These are phyloP conservation scores for Melanotaenia trifasciata DNA, from an alignment of 2,797 vertebrate species.

Conservation along the genomic window DNA sequence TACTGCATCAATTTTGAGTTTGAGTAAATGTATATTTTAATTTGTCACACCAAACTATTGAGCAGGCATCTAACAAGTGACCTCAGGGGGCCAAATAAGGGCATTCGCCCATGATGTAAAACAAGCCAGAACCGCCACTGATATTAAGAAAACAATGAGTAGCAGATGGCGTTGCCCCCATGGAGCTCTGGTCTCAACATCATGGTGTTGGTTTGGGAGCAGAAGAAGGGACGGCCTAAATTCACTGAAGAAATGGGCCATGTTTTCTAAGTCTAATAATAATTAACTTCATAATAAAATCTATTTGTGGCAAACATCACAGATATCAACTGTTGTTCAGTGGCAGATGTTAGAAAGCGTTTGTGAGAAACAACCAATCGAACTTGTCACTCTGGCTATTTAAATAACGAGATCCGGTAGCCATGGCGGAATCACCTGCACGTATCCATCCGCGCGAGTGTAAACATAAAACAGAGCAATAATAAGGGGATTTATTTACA, in stretches of 20 bases:
- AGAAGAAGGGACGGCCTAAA: background rate
- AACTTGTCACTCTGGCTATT: constrained; percentile 81
- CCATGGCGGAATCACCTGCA: constrained; percentile 90
- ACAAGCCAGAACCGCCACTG: background rate
- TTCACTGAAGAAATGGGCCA: constrained; percentile 3
- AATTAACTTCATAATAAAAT: background rate
- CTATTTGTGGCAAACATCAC: background rate
- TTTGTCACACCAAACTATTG: background rate
- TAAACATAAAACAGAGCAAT: constrained; percentile 84
- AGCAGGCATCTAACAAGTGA: background rate
- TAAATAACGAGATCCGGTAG: constrained; percentile 91
- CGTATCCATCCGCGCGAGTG: constrained; percentile 90
- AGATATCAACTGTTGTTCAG: background rate
- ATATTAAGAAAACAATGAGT: constrained; percentile 8
- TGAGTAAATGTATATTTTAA: background rate
- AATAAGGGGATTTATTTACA: constrained; percentile 8
- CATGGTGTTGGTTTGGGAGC: constrained; percentile 8
- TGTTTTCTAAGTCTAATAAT: background rate
- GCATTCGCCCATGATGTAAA: background rate
- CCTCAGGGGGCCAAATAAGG: background rate
- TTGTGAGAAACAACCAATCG: constrained; percentile 74
- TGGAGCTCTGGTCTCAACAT: constrained; percentile 13
- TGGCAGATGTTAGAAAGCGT: constrained; percentile 44
- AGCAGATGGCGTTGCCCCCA: constrained; percentile 21
- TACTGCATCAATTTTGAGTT: background rate